A percentile compares a stretch with the other conserved stretches of the same genome.
phyloP scores from a whole-genome alignment of 2,113 vertebrate species.

The Glareola pratincola region DNA sequence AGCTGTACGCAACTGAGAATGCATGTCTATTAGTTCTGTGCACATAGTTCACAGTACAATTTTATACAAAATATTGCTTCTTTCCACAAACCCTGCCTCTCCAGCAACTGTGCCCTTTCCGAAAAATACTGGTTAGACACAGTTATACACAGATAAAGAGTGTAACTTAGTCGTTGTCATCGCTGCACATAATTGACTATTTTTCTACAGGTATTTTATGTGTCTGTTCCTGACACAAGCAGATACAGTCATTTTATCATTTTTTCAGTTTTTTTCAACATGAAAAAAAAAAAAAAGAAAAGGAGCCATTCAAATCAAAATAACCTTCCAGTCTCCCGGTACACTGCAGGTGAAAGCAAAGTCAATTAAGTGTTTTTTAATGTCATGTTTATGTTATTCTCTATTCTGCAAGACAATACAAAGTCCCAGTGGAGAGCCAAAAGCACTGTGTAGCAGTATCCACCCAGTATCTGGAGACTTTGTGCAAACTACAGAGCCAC shows the following conservation, averaged over 20 bases:
- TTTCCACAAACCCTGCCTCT: background rate
- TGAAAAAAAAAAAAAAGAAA: background rate
- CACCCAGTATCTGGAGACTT: background rate
- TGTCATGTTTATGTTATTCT: background rate
- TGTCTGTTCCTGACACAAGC: background rate
- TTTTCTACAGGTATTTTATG: background rate
- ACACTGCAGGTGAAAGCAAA: background rate
- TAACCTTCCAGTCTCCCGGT: background rate
- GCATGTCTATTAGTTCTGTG: background rate
- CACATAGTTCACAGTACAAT: background rate
- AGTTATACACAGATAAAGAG: background rate
- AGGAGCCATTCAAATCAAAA: background rate
- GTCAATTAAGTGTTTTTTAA: background rate
- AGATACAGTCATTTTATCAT: background rate
- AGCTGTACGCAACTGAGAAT: slow-evolving; percentile 7
- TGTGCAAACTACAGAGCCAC: background rate
- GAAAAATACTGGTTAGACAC: background rate
- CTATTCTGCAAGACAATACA: background rate
- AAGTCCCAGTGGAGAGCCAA: background rate
- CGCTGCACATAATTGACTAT: background rate
- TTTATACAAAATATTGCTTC: slow-evolving; percentile 1
- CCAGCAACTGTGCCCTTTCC: background rate
- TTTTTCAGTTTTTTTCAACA: background rate
- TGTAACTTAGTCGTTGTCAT: background rate
- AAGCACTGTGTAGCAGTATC: background rate